Percentiles rank a stretch among this genome's conserved stretches.
Evolutionary conservation across 2,797 vertebrate genomes (phyloP).

Genomic region (Pantherophis alleghaniensis): DNA sequence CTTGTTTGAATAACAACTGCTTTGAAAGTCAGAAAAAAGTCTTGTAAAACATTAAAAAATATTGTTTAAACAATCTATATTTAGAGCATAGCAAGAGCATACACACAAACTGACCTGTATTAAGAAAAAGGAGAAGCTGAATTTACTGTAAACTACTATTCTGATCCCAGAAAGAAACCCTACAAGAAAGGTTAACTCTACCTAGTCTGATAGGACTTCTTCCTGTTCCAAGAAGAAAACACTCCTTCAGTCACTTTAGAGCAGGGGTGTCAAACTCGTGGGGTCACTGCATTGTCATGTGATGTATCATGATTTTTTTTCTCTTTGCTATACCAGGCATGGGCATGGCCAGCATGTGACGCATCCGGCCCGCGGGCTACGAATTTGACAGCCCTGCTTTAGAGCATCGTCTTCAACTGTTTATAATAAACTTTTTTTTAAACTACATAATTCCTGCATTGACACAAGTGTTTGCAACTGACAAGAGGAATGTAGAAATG

Average conservation of each 20-base stretch:
- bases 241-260: neutral
- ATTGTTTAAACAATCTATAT: neutral
- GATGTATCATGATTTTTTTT: too few species aligned
- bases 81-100: neutral
- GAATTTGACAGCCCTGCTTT: neutral
- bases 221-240: neutral
- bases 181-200: neutral
- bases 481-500: neutral
- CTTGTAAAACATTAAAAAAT: neutral
- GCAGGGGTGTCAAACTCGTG: too few species aligned
- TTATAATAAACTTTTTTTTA: neutral
- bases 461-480: neutral
- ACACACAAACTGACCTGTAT: neutral
- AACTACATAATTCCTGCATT: neutral
- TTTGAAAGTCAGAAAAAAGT: neutral
- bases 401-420: neutral
- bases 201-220: neutral
- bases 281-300: too few species aligned
- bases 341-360: too few species aligned
- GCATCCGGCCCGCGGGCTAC: rapidly evolving
- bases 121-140: neutral
- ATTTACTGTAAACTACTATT: neutral
- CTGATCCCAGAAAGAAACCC: neutral
- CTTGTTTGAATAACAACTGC: conserved; percentile 1
- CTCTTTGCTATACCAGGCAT: too few species aligned